Percentiles rank a stretch among this genome's conserved stretches.
These are phyloP conservation scores for Hydrochoerus hydrochaeris DNA, from an alignment of 2,113 vertebrate genomes.

Conservation along the genomic window DNA sequence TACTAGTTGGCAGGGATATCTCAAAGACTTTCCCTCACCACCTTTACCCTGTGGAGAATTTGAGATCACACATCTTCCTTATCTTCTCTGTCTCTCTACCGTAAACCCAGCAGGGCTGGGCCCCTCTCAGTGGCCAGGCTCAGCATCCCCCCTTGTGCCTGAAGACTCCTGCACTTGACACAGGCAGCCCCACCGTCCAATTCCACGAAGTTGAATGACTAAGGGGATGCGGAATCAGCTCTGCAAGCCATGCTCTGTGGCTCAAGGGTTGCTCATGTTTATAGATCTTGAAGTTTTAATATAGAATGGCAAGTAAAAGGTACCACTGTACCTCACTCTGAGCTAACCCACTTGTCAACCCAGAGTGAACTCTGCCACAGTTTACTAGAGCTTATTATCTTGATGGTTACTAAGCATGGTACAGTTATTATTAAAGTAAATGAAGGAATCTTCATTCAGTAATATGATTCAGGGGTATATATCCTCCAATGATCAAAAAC, in stretches of 20 bases:
- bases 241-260: neutral
- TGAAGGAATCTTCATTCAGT: neutral
- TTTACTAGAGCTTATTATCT: neutral
- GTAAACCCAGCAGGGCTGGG: neutral
- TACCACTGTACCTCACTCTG: neutral
- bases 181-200: neutral
- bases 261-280: neutral
- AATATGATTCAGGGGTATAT: neutral
- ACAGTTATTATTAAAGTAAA: neutral
- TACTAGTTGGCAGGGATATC: neutral
- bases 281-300: neutral
- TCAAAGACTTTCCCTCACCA: neutral
- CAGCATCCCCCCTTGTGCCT: neutral
- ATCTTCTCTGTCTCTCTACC: neutral
- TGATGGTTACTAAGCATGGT: neutral
- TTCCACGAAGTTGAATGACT: neutral
- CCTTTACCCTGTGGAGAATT: neutral
- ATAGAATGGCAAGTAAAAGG: neutral
- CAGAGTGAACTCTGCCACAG: neutral
- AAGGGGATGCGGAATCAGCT: neutral
- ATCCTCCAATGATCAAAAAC: neutral
- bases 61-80: neutral
- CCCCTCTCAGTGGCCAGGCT: neutral
- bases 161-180: neutral
- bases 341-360: neutral